Evolutionary conservation across 2,113 vertebrate genomes (phyloP), one percentile per base, ranked within the genome.

Genomic region (Muscicapa adusta): DNA sequence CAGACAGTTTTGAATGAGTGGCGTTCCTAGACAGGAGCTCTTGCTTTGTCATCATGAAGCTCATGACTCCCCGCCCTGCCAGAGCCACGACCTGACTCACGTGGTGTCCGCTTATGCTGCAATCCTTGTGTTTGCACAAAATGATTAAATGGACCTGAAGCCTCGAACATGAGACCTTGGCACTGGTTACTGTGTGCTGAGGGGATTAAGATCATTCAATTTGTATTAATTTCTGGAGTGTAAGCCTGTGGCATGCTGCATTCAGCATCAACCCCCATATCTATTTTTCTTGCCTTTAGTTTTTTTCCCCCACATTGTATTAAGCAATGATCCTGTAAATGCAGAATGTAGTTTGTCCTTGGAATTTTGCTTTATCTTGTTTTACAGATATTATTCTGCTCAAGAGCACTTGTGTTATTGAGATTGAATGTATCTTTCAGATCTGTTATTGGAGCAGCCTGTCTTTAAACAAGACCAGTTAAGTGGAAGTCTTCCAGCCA

Each of bases 21-120:
- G 29, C 2, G 0, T 90, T 85, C 75, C 66, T 62, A 25, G 78
- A 22, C 10, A 5, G 12, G 54, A 85, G 79, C 85, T 83, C 67
- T 65, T 60, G 85, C 82, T 90, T 93, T 96, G 95, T 96, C 88
- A 80, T 90, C 24, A 4, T 0, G 11, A 50, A 73, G 78, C 94
- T 96, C 72, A 54, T 90, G 92, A 84, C 75, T 88, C 70, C 48
- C 85, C 5, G 16, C 34, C 40, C 89, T 45, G 89, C 87, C 85
- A 34, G 90, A 50, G 75, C 74, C 29, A 4, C 90, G 17, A 1
- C 45, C 33, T 26, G 65, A 18, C 67, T 93, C 63, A 61, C 19
- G 20, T 90, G 94, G 10, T 83, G 82, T 16, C 63, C 0, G 74
- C 95, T 90, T 75, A n/a, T 81, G 48, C 77, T 90, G 92, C 87